These are phyloP conservation scores for Calliphora vicina DNA, from an alignment of 1,140 invertebrate genomes.

Conservation along the genomic window DNA sequence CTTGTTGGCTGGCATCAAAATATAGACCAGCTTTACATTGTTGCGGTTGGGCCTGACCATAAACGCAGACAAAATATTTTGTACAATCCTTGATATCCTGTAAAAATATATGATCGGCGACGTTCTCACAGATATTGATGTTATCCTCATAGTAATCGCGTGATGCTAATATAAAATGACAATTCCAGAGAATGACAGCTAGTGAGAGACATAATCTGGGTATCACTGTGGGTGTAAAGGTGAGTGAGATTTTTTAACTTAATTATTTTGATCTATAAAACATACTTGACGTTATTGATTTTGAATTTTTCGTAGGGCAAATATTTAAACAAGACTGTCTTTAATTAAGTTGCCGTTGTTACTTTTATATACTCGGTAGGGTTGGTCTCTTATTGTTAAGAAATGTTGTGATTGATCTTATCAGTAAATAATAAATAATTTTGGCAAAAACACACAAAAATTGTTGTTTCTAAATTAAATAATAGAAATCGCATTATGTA, in stretches of 20 bases:
- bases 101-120: slow-evolving; percentile 35
- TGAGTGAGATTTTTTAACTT: neutral
- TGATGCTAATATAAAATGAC: neutral
- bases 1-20: slow-evolving; percentile 26
- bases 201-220: neutral
- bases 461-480: neutral
- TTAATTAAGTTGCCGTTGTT: neutral
- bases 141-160: neutral
- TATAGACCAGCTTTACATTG: slow-evolving; percentile 15
- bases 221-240: neutral
- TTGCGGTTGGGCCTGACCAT: neutral
- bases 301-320: neutral
- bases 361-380: neutral
- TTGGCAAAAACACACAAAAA: neutral
- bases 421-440: neutral
- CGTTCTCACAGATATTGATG: slow-evolving; percentile 38
- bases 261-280: neutral
- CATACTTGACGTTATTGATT: neutral
- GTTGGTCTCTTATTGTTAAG: neutral
- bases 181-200: neutral
- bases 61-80: slow-evolving; percentile 28
- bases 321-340: neutral
- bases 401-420: neutral
- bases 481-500: too few species aligned
- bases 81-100: slow-evolving; percentile 29